Evolutionary conservation across 2,113 vertebrate genomes (phyloP), one percentile per base, ranked within the genome.

Genomic region (Haemorhous mexicanus): DNA sequence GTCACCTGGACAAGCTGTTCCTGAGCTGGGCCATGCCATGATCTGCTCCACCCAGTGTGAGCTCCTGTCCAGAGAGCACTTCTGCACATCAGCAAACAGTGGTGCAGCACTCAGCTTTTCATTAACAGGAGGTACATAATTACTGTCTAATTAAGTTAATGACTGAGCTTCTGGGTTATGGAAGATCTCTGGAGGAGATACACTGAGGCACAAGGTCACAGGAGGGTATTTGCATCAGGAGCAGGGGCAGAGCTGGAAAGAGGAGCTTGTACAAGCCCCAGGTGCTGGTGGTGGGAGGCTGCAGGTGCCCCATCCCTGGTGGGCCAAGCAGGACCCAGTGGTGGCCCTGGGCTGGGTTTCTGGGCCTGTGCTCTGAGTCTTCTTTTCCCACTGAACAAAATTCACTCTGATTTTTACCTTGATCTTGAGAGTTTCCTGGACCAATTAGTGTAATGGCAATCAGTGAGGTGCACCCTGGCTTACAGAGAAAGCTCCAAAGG

Each of bases 261-360:
- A 37, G 33, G 49, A 64, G 53, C 24, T 43, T 73, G 52, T 73
- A 52, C 56, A 44, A 66, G 69, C 33, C 74, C 44, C 2, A 2
- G 35, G 46, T 44, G 30, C 50, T 2, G 5, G 10, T 3, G 8
- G 3, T 21, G 5, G 39, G 21, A 53, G 74, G 9, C 68, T 81
- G 39, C 2, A 2, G 32, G 33, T 33, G 50, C 32, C 52, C 28
- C 1, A 0, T 27, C 12, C 62, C 47, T 0, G 0, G 32, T 4
- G 53, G 74, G 47, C 47, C 0, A 1, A 12, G 53, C 67, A 69
- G 37, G 63, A 77, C 32, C 43, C 35, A 17, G 33, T 3, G 0
- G 39, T 76, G 67, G 18, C 44, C 58, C 35, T 52, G 73, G 21
- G 32, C 70, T 41, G 43, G 0, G 1, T 59, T 35, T 9, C 6